These are phyloP conservation scores for Willisornis vidua DNA, from an alignment of 2,113 vertebrate genomes.

Conservation along the genomic window DNA sequence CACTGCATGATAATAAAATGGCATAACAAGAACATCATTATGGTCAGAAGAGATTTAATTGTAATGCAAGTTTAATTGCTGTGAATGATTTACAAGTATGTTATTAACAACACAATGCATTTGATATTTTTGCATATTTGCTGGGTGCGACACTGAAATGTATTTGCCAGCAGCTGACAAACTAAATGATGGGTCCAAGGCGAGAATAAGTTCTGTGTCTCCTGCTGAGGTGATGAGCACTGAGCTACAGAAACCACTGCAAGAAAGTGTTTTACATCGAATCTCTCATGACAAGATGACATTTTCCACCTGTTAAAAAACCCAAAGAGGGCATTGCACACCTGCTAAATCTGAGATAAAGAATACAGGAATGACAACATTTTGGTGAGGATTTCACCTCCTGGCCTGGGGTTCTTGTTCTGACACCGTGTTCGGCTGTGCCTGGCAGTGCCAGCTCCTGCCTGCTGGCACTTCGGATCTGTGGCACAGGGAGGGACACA, in stretches of 20 bases:
- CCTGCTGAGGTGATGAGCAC: background rate
- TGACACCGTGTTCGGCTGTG: accelerated
- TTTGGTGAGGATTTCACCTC: background rate
- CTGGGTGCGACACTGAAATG: background rate
- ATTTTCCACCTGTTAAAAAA: conserved; percentile 31
- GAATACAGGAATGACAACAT: background rate
- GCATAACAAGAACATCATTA: background rate
- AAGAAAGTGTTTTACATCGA: background rate
- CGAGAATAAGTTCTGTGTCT: background rate
- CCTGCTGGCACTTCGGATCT: background rate
- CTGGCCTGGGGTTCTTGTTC: background rate
- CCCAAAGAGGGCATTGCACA: background rate
- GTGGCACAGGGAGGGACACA: background rate
- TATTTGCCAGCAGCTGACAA: conserved; percentile 23
- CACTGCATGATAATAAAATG: conserved; percentile 15
- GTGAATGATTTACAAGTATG: background rate
- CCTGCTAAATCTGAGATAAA: conserved; percentile 20
- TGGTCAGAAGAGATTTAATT: conserved; percentile 48
- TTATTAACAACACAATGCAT: conserved; percentile 15
- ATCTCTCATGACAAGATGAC: conserved; percentile 11
- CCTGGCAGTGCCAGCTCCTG: background rate
- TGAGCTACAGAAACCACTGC: background rate
- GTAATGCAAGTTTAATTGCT: conserved; percentile 47
- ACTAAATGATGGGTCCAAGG: background rate
- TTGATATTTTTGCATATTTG: conserved; percentile 8